Evolutionary conservation across 1,140 invertebrate genomes (phyloP).

Genomic region (Bombus haemorrhoidalis): DNA sequence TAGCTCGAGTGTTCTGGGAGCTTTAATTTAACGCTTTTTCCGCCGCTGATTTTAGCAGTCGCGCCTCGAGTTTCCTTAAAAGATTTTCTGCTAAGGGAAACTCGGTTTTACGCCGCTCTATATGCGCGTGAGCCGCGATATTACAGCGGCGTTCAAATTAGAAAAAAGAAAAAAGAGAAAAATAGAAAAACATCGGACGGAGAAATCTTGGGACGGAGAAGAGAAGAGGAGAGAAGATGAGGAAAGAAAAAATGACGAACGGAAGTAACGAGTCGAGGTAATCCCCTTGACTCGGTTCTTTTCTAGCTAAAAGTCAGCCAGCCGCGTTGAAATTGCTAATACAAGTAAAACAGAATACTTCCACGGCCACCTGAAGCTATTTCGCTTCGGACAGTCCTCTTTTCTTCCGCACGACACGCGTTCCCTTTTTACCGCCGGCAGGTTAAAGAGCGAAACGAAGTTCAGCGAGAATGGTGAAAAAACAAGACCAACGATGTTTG

Average conservation of each 20-base stretch:
- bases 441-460: conserved; percentile 20
- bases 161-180: conserved; percentile 43
- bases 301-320: conserved; percentile 27
- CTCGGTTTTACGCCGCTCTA: conserved; percentile 45
- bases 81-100: conserved; percentile 63
- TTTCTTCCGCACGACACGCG: not conserved
- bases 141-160: conserved; percentile 60
- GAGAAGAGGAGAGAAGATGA: not conserved
- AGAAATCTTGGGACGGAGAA: not conserved
- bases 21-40: conserved; percentile 61
- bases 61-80: conserved; percentile 60
- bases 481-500: not conserved
- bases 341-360: conserved; percentile 60
- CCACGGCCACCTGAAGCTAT: conserved; percentile 38
- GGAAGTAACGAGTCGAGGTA: conserved; percentile 42
- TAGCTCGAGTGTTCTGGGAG: conserved; percentile 21
- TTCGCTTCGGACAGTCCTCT: conserved; percentile 5
- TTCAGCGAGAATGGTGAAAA: not conserved
- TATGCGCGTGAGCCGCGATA: conserved; percentile 48
- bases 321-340: conserved; percentile 63
- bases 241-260: conserved; percentile 45
- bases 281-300: conserved; percentile 38
- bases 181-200: conserved; percentile 24
- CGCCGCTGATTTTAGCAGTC: conserved; percentile 59
- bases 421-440: conserved; percentile 5